A percentile compares a stretch with the other conserved stretches of the same genome.
These are phyloP conservation scores for Cossypha heuglini DNA, from an alignment of 2,797 vertebrate genomes.

Conservation along the genomic window DNA sequence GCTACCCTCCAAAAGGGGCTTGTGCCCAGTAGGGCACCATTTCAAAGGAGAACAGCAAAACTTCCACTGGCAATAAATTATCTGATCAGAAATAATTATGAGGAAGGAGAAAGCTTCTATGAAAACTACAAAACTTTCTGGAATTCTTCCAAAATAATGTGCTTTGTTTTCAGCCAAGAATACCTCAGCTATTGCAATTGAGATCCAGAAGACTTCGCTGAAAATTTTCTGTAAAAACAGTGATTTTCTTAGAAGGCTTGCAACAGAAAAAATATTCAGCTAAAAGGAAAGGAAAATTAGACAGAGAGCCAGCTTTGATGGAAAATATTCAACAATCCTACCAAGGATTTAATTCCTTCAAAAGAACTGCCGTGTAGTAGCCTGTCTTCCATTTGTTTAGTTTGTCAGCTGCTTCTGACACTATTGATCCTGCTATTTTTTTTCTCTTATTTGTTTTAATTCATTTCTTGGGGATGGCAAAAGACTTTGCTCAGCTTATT, in stretches of 20 bases:
- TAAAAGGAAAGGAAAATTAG: not conserved
- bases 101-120: not conserved
- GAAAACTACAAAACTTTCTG: not conserved
- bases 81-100: not conserved
- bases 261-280: not conserved
- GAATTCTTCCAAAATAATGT: not conserved
- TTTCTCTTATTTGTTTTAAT: not conserved
- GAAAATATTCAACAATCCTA: not conserved
- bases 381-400: not conserved
- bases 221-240: not conserved
- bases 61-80: not conserved
- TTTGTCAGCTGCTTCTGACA: not conserved
- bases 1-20: not conserved
- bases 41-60: not conserved
- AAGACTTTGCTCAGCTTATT: not conserved
- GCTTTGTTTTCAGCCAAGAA: not conserved
- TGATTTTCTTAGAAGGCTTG: not conserved
- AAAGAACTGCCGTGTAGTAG: not conserved
- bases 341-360: not conserved
- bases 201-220: not conserved
- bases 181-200: not conserved
- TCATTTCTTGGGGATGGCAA: not conserved
- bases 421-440: not conserved
- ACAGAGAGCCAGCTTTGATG: not conserved
- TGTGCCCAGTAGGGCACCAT: not conserved